Base-by-base conservation (phyloP, 2,113 vertebrate genomes). In the Engraulis encrasicolus region DNA sequence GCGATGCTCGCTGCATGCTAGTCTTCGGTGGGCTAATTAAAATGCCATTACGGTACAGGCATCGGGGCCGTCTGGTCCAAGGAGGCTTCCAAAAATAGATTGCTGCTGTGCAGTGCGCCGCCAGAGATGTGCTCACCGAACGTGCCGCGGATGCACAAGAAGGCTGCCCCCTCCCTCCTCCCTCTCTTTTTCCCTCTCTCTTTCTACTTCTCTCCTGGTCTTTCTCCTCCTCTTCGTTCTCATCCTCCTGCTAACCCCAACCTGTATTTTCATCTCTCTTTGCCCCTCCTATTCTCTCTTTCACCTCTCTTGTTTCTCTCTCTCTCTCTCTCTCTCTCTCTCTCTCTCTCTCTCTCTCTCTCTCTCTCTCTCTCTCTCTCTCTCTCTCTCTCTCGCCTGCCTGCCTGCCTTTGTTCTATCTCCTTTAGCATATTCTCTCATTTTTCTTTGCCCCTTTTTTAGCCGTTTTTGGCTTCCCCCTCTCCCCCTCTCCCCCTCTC, bases 21-120 rank as follows among this genome's bases (percentile, higher is more conserved):
- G 88, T 84, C 85, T 90, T 91, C 90, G 90, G 91, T 81, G 83
- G 86, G 89, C 92, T 92, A 92, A 93, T 93, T 93, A 93, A 92
- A 92, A 91, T 90, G 92, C 92, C 89, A 87, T 92, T 90, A 91
- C 85, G 86, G 91, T 91, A 85, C 91, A 89, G 86, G 88, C 91
- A 87, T 90, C 89, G 87, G 88, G 85, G 81, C 85, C 82, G 88
- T 91, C 89, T 90, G 87, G 87, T 92, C 91, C 90, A 88, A 88
- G 52, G 88, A 93, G 90, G 91, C n/a, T 90, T 92, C 91, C 91
- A 91, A 91, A 93, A 93, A 93, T 91, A 92, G 93, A 81, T 81
- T 66, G 52, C 54, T 23, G 54, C 54, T 50, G 81, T 2, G 89
- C 91, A 91, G 89, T 90, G 91, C 77, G 88, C 77, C 79, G 89